Base-by-base conservation (phyloP, 1,140 invertebrate species). In the Drosophila arawakana region DNA sequence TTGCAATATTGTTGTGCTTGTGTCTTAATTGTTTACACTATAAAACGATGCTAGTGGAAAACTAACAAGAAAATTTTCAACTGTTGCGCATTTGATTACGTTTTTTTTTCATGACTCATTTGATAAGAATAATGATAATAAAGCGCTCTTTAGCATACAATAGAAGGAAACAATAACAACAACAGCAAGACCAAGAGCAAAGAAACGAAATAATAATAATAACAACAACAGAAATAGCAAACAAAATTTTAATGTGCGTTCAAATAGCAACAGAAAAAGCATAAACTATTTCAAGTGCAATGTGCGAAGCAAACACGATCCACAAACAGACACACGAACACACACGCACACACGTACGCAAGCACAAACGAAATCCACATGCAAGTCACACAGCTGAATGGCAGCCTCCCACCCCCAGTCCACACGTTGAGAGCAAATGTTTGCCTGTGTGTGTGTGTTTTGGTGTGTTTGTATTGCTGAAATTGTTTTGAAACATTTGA, bases 211-310 rank as follows among this genome's bases (percentile, higher is more conserved):
- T 50, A 54, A 30, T 11, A 49, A 55, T 18, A 37, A 2, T 47
- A 37, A 11, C 47, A 60, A 55, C 8, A 43, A 52, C 25, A 46
- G 15, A 50, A 46, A 62, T 43, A 74, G 59, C 72, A 58, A 55
- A 70, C 52, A 66, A 55, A 70, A 46, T 46, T 57, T 60, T 41
- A 39, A 68, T 61, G 21, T 60, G 18, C 39, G 9, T 61, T 52
- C 47, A 61, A 60, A 63, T 44, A 18, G 52, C 41, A 55, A 71
- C 13, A 37, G 21, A 58, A 54, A 30, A 55, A 55, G 13, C 52
- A 37, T 41, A 63, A 83, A 84, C 65, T 84, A 83, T 83, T 86
- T 82, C 76, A 80, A 86, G 80, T 88, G 83, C 84, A 86, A 79
- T 78, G 62, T 73, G 57, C 37, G 25, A 68, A 66, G 62, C 55